Evolutionary conservation across 2,888 invertebrate species (phyloP), one percentile per base, ranked within the genome.

Genomic region (Chrysodeixis includens): DNA sequence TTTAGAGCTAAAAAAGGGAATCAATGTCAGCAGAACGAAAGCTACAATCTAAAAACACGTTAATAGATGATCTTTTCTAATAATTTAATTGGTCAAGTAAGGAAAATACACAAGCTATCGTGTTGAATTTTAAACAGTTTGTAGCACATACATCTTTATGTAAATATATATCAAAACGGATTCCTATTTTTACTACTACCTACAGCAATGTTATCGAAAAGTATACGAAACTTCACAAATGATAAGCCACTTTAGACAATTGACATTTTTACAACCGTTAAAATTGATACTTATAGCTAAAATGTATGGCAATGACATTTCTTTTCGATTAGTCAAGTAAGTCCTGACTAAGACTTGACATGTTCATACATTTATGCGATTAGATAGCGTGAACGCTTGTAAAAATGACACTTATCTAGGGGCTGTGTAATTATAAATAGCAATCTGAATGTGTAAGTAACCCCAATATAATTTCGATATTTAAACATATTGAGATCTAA

Each of bases 401-500:
- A 26, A 6, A 26, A 26, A 26, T 26, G 3, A 4, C 26, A 26
- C 26, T 26, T 26, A 26, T 26, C 26, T 26, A 26, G 26, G 26
- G 26, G 26, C 6, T 26, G 26, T 40, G 3, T n/a, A 5, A 5
- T 40, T n/a, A 40, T 40, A 40, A 40, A 40, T 35, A 35, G 12
- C 1, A 40, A 40, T 40, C n/a, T 16, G 16, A 2, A 51, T 30
- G 6, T 40, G 5, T 22, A 40, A 56, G 40, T 44, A 55, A 56
- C 57, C 76, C 65, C 76, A 51, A 51, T 62, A 62, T 52, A 62
- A 69, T 62, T 62, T 67, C 44, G 63, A 66, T 56, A 66, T 61
- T 63, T 58, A 26, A 58, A 73, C 40, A 60, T 70, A 77, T 62
- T 66, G 76, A 73, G 73, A 73, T 73, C 73, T 62, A 32, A 56